Evolutionary conservation across 1,140 invertebrate genomes (phyloP), one percentile per base, ranked within the genome.

Genomic region (Meloidogyne hapla): DNA sequence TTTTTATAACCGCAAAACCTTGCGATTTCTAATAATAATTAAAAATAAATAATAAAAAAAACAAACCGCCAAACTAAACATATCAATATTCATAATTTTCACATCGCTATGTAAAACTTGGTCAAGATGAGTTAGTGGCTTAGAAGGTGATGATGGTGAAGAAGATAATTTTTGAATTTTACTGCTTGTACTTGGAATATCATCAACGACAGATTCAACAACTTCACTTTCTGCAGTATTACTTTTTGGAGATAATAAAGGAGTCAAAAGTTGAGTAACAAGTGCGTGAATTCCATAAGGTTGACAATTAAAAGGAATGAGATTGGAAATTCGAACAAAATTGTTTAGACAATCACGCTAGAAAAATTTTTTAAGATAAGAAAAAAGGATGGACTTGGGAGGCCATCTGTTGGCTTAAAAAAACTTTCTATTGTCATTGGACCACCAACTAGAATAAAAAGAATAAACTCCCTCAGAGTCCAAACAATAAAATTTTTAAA

Each of bases 51-150:
- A 18, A 38, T 42, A 9, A 6, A 74, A 74, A 8, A 26, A 40
- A 21, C 71, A 33, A 26, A 83, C 80, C 40, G 84, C 80, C 23
- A 85, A 61, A 15, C 68, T 77, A 38, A 87, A 74, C 80, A 86
- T 86, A 66, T 86, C 84, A 13, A 87, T 75, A 63, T 86, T 76
- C 33, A 87, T 77, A 65, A 86, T 81, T 75, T 83, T 84, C 1
- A 84, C 25, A 61, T 75, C 64, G 12, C 12, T 13, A 63, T 63
- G 18, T 38, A 75, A 28, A 25, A 62, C n/a, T 13, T 76, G 75
- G 1, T 65, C 71, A 13, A 76, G 42, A 40, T 64, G 72, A 48
- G 18, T 45, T 13, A 18, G 76, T 33, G 18, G 48, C 18, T 70
- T 70, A 28, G 23, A 28, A 70, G 45, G 69, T 67, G 45, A 25